Conservation (phyloP, 2,888 invertebrate genomes). For the Fabriciana adippe region DNA sequence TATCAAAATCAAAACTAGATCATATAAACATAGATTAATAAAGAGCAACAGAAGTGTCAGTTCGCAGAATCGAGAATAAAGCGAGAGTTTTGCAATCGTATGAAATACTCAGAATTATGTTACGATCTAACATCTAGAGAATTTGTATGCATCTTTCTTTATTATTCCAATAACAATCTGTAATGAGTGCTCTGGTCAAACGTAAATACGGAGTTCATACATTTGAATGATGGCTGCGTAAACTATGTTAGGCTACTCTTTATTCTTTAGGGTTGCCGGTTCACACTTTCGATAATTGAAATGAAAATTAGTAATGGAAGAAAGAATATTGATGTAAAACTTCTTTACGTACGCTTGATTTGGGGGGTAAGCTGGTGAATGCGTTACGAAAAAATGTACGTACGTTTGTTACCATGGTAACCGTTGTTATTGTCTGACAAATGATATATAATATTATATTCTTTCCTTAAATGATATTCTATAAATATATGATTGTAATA, state of each 20-base stretch:
- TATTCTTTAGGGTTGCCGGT: slow-evolving; percentile 64
- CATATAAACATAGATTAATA: slow-evolving; percentile 75
- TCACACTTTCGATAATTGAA: background rate
- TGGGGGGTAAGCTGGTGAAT: too few species aligned
- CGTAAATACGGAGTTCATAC: slow-evolving; percentile 81
- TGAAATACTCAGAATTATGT: slow-evolving; percentile 69
- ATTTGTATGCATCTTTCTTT: slow-evolving; percentile 73
- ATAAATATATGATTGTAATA: too few species aligned
- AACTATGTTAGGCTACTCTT: slow-evolving; percentile 72
- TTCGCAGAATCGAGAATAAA: slow-evolving; percentile 77
- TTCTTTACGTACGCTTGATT: too few species aligned
- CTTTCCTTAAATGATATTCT: too few species aligned
- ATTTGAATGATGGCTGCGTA: slow-evolving; percentile 80
- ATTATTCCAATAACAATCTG: slow-evolving; percentile 82
- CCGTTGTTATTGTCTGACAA: too few species aligned
- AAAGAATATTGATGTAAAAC: too few species aligned
- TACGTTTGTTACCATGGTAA: too few species aligned
- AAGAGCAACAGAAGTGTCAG: slow-evolving; percentile 76
- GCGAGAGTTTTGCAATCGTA: slow-evolving; percentile 74
- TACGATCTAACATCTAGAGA: slow-evolving; percentile 70
- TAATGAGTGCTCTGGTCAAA: slow-evolving; percentile 81
- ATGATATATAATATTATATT: too few species aligned
- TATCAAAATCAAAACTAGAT: slow-evolving; percentile 50
- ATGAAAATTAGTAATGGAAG: background rate
- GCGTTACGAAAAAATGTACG: too few species aligned